Conservation (phyloP, 2,888 invertebrate genomes). For the Ashinkailepas kermadecensis region DNA sequence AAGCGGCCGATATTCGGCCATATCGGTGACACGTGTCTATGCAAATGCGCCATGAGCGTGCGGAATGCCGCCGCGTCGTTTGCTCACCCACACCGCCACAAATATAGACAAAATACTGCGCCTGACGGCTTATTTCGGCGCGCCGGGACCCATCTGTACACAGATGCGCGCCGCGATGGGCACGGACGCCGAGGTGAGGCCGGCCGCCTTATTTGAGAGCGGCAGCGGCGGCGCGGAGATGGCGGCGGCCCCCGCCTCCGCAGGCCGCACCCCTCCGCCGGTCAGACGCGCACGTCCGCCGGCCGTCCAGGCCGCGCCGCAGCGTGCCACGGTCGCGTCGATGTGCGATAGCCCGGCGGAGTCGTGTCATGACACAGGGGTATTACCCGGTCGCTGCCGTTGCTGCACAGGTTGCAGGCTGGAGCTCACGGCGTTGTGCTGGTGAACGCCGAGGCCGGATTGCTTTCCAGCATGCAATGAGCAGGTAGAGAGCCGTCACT, state of each 20-base stretch:
- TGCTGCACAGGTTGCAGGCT: no score
- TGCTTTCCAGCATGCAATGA: no score
- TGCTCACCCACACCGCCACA: neutral
- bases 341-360: no score
- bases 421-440: no score
- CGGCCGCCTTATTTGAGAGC: neutral
- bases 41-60: neutral
- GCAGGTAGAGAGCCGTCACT: no score
- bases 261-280: neutral
- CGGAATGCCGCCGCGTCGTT: neutral
- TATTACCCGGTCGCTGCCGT: no score
- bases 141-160: neutral
- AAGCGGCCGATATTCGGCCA: neutral
- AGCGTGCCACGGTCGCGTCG: no score
- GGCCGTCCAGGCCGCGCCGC: no score
- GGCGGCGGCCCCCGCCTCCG: neutral
- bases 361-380: no score
- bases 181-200: neutral
- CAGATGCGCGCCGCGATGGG: neutral
- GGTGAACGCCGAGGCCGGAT: no score
- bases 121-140: slow-evolving; percentile 1
- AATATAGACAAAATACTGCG: slow-evolving; percentile 4
- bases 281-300: neutral
- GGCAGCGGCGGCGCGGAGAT: neutral
- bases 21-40: slow-evolving; percentile 6